Evolutionary conservation across 2,888 invertebrate genomes (phyloP), one percentile per base, ranked within the genome.

Genomic region (Melieria crassipennis): DNA sequence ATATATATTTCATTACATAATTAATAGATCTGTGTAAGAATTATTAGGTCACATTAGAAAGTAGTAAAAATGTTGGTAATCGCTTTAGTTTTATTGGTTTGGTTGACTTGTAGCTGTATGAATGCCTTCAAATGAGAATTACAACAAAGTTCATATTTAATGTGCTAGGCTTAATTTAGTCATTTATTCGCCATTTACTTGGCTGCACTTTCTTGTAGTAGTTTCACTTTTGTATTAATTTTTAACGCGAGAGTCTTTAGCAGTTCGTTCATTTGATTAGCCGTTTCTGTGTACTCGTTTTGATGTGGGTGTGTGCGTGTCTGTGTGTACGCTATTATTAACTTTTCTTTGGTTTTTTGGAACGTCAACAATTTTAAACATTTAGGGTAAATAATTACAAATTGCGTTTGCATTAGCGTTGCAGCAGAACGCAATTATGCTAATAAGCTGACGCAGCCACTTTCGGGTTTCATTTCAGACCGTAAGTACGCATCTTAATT

Each of bases 401-500:
- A 67, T 67, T 58, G 50, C 58, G 61, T 67, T 67, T n/a, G 16
- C 16, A 60, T 16, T 16, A 1, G 16, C 30, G 30, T 3, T 30
- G 30, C 1, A 30, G 30, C 30, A 30, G 30, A 30, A 47, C 48
- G 48, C 60, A 48, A 58, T 66, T 66, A 66, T 66, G 48, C 58
- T 58, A 58, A 66, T 66, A 16, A 48, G 58, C 30, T 65, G 45
- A 30, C 30, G 30, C 30, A 3, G 30, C 3, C 30, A 30, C 30
- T 30, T 30, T 30, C 30, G 30, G 3, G 30, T 30, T 30, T 30
- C 30, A 30, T 30, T 30, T 30, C 30, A 30, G 30, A 2, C 46
- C 16, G 56, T 65, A 56, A 45, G 46, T 56, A 46, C 43, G 58
- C 58, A 66, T 66, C 58, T 56, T 42, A 58, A 58, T 66, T 43